A percentile compares a stretch with the other conserved stretches of the same genome.
Evolutionary conservation across 2,888 invertebrate species (phyloP).

Genomic region (Orthonevra nobilis): DNA sequence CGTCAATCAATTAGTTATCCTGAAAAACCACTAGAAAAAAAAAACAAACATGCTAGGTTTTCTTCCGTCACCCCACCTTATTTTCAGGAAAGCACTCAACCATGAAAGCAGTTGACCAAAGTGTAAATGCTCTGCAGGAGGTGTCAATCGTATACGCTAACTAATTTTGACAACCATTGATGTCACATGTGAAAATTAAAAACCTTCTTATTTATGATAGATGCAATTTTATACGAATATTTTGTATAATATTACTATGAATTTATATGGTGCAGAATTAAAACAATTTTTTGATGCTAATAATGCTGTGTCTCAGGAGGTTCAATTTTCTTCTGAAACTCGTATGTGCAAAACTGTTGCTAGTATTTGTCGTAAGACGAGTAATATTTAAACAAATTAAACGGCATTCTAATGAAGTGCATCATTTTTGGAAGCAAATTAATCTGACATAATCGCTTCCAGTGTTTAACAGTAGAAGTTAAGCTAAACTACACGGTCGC

Average conservation of each 20-base stretch:
- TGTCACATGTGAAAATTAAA: constrained; percentile 57
- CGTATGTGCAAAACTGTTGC: no score
- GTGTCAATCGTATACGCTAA: constrained; percentile 24
- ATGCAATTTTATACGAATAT: no score
- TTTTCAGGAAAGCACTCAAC: constrained; percentile 44
- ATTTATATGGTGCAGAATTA: no score
- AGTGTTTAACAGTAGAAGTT: background rate
- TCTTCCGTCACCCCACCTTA: constrained; percentile 49
- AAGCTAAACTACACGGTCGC: background rate
- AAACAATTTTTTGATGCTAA: no score
- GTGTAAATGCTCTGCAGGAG: constrained; percentile 36
- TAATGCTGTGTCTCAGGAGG: no score
- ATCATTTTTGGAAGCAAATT: background rate
- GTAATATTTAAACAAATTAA: no score
- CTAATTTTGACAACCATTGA: constrained; percentile 54
- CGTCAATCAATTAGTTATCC: constrained; percentile 76
- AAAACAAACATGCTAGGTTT: constrained; percentile 52
- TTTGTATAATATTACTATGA: no score
- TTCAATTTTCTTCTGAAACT: no score
- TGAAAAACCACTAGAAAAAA: constrained; percentile 64
- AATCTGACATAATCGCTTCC: background rate
- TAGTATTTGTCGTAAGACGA: no score
- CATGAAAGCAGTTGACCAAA: constrained; percentile 44
- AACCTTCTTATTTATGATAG: constrained; percentile 46
- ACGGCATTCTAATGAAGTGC: no score